Percentiles rank a stretch among this genome's conserved stretches.
phyloP scores from a whole-genome alignment of 1,140 invertebrate species.

The Goniozus legneri region DNA sequence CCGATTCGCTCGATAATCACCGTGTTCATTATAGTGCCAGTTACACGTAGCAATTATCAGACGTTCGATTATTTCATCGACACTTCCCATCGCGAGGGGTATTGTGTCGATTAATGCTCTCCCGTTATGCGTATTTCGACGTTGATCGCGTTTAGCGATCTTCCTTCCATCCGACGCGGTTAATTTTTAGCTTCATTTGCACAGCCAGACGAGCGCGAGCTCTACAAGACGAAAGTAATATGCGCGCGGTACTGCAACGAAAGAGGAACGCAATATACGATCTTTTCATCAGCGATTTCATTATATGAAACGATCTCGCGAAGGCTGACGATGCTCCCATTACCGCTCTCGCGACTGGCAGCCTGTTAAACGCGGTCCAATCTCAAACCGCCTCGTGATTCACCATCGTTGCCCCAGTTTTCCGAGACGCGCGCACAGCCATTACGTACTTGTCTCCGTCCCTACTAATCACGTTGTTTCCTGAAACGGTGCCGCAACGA shows the following conservation, averaged over 20 bases:
- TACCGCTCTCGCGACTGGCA: constrained; percentile 17
- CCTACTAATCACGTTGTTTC: not conserved
- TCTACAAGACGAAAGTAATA: too few species aligned
- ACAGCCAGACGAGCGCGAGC: constrained; percentile 2
- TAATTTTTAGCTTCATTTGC: too few species aligned
- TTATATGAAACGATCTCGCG: constrained; percentile 24
- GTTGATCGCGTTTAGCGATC: too few species aligned
- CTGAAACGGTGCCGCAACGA: too few species aligned
- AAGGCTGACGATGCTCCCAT: constrained; percentile 27
- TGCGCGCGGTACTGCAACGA: too few species aligned
- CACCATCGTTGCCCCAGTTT: constrained; percentile 8
- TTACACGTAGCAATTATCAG: constrained; percentile 13
- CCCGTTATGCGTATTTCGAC: too few species aligned
- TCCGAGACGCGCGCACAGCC: not conserved
- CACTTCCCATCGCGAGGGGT: constrained; percentile 16
- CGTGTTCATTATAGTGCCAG: constrained; percentile 8
- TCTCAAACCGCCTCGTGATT: constrained; percentile 10
- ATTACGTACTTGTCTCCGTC: constrained; percentile 12
- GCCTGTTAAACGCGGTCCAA: constrained; percentile 17
- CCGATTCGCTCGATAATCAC: too few species aligned
- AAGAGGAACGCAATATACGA: too few species aligned
- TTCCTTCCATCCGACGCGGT: too few species aligned
- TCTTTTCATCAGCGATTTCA: constrained; percentile 29
- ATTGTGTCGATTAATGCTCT: too few species aligned
- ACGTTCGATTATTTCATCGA: constrained; percentile 21